Conservation (phyloP, 2,797 vertebrate species). For the Spondyliosoma cantharus region DNA sequence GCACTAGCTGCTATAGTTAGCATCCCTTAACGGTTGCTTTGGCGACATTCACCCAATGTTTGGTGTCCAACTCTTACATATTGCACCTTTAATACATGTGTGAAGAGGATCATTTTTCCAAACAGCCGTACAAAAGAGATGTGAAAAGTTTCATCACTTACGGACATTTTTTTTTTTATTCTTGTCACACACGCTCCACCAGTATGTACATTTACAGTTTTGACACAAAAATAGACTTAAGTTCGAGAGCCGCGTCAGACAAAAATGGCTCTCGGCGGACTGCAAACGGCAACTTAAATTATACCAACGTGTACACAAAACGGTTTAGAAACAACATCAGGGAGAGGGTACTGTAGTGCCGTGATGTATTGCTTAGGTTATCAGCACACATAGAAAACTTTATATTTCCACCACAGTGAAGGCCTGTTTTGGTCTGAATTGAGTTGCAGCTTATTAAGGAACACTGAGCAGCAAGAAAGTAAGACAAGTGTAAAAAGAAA, state of each 20-base stretch:
- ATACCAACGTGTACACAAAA: conserved; percentile 19
- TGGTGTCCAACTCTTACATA: no score
- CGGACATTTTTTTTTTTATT: conserved; percentile 52
- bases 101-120: neutral
- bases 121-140: conserved; percentile 3
- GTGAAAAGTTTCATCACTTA: neutral
- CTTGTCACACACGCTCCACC: conserved; percentile 48
- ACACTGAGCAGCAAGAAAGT: neutral
- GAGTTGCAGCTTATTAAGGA: conserved; percentile 18
- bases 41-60: no score
- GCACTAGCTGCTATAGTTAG: no score
- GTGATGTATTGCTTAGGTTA: neutral
- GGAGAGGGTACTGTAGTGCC: neutral
- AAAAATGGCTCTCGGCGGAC: conserved; percentile 19
- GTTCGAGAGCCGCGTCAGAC: conserved; percentile 27
- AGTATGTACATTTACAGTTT: conserved; percentile 62
- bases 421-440: conserved; percentile 42
- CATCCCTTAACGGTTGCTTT: no score
- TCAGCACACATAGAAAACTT: conserved; percentile 11
- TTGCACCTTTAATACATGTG: neutral
- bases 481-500: neutral
- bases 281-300: conserved; percentile 27
- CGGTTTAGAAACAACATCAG: conserved; percentile 22
- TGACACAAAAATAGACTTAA: conserved; percentile 46
- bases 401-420: conserved; percentile 3